These are phyloP conservation scores for Nephrotoma appendiculata DNA, from an alignment of 2,888 invertebrate species.

Conservation along the genomic window DNA sequence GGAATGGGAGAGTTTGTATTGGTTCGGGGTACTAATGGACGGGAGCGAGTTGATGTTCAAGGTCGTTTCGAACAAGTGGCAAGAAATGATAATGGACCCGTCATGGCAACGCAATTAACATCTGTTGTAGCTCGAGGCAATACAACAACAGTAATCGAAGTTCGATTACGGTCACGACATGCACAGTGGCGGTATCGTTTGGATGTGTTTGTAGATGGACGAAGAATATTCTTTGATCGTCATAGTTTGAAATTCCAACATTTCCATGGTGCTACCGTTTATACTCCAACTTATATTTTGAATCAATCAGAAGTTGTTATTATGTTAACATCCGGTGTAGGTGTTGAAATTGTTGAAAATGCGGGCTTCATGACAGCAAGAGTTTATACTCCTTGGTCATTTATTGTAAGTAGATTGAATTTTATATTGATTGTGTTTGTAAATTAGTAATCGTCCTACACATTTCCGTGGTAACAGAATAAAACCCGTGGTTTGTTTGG, in stretches of 20 bases:
- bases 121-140: conserved; percentile 75
- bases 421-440: not conserved
- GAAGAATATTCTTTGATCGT: conserved; percentile 75
- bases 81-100: conserved; percentile 56
- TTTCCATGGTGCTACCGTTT: conserved; percentile 82
- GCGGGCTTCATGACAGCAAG: conserved; percentile 72
- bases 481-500: conserved; percentile 81
- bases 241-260: conserved; percentile 78
- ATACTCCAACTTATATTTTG: conserved; percentile 78
- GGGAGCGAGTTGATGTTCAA: conserved; percentile 70
- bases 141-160: conserved; percentile 67
- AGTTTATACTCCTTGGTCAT: conserved; percentile 75
- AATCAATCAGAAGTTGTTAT: conserved; percentile 91
- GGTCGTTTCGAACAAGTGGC: conserved; percentile 73
- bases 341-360: conserved; percentile 82
- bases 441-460: too few species aligned
- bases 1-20: conserved; percentile 83
- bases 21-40: conserved; percentile 57
- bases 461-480: conserved; percentile 43
- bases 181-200: conserved; percentile 83
- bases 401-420: conserved; percentile 49
- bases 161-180: conserved; percentile 65
- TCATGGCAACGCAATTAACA: conserved; percentile 67
- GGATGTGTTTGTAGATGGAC: conserved; percentile 80
- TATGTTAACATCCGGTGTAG: conserved; percentile 88